phyloP scores from a whole-genome alignment of 2,113 vertebrate genomes.

The Anarhynchus alexandrinus region DNA sequence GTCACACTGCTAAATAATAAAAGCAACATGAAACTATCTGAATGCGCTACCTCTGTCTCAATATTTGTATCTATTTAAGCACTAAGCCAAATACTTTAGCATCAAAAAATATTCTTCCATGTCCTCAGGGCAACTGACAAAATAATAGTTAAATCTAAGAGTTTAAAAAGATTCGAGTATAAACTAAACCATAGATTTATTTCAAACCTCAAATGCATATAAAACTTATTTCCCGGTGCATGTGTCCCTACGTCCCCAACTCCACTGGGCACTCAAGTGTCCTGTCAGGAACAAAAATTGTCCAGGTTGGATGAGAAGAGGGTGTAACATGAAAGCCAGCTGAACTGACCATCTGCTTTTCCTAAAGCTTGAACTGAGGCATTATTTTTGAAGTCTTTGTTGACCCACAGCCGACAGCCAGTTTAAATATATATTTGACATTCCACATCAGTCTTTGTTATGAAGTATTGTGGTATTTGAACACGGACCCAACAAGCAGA shows the following conservation, averaged over 20 bases:
- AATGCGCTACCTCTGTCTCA: not conserved
- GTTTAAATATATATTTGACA: not conserved
- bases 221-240: not conserved
- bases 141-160: not conserved
- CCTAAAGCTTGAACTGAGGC: not conserved
- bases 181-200: not conserved
- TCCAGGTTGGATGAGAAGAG: not conserved
- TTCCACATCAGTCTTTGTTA: not conserved
- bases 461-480: not conserved
- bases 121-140: not conserved
- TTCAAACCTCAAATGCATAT: not conserved
- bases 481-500: accelerated
- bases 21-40: not conserved
- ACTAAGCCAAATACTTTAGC: not conserved
- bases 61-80: not conserved
- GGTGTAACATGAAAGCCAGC: not conserved
- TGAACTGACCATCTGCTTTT: not conserved
- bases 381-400: not conserved
- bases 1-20: not conserved
- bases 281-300: not conserved
- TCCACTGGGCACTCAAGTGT: not conserved
- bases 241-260: accelerated
- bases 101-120: not conserved
- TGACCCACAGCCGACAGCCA: not conserved
- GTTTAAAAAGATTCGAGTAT: not conserved